Evolutionary conservation across 2,113 vertebrate species (phyloP).

Genomic region (Paratilapia polleni): DNA sequence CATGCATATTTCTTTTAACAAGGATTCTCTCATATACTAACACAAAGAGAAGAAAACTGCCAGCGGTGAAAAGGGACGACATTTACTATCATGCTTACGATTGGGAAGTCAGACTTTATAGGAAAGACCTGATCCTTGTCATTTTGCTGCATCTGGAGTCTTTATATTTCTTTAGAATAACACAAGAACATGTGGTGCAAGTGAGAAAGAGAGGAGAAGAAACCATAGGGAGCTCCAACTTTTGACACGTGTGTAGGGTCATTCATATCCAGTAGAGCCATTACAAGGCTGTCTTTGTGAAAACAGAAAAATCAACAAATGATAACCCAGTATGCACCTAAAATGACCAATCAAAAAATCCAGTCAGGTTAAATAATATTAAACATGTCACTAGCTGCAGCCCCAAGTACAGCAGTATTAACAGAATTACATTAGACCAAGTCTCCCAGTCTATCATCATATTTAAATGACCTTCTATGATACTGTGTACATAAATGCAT

Average conservation of each 20-base stretch:
- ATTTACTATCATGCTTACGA: neutral
- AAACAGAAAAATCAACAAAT: neutral
- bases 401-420: neutral
- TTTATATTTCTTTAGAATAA: constrained; percentile 12
- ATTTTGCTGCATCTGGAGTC: neutral
- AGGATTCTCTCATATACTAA: constrained; percentile 43
- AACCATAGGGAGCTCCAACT: constrained; percentile 6
- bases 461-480: neutral
- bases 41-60: constrained; percentile 8
- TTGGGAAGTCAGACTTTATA: neutral
- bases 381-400: neutral
- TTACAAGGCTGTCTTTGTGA: constrained; percentile 24
- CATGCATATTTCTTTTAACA: constrained; percentile 63
- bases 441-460: neutral
- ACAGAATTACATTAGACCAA: neutral
- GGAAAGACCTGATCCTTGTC: neutral
- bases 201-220: neutral
- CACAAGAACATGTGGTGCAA: constrained; percentile 12
- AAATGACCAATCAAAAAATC: neutral
- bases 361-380: no score
- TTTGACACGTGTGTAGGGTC: constrained; percentile 26
- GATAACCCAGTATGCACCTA: neutral
- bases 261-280: constrained; percentile 1
- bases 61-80: neutral
- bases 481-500: neutral